phyloP scores from a whole-genome alignment of 1,140 invertebrate species.

The Drosophila biarmipes region DNA sequence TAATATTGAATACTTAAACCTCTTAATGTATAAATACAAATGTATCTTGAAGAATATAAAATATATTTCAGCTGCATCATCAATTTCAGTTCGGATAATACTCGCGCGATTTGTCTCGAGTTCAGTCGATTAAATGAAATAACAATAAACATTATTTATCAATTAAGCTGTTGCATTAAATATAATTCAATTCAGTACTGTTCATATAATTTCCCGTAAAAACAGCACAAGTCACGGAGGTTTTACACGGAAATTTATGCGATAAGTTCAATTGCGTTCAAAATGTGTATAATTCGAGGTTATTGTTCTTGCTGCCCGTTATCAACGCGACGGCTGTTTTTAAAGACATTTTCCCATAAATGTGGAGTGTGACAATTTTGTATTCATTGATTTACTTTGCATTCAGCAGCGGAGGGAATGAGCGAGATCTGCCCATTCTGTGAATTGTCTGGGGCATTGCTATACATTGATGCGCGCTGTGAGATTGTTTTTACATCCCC shows the following conservation, averaged over 20 bases:
- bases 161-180: slow-evolving; percentile 71
- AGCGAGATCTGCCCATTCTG: slow-evolving; percentile 14
- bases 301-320: slow-evolving; percentile 44
- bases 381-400: slow-evolving; percentile 80
- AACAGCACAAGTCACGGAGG: not conserved
- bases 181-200: slow-evolving; percentile 53
- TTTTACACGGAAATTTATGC: slow-evolving; percentile 60
- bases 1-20: too few species aligned
- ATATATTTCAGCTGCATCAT: slow-evolving; percentile 1
- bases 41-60: too few species aligned
- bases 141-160: slow-evolving; percentile 77
- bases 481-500: slow-evolving; percentile 26
- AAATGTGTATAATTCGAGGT: slow-evolving; percentile 76
- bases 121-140: slow-evolving; percentile 58
- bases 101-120: slow-evolving; percentile 9
- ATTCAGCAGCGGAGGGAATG: slow-evolving; percentile 22
- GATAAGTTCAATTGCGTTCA: slow-evolving; percentile 79
- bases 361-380: slow-evolving; percentile 79
- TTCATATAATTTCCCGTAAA: not conserved
- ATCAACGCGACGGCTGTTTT: slow-evolving; percentile 28
- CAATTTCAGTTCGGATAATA: slow-evolving; percentile 10
- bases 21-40: too few species aligned
- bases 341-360: slow-evolving; percentile 66
- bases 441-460: slow-evolving; percentile 20
- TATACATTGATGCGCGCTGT: slow-evolving; percentile 8